Percentiles rank a stretch among this genome's conserved stretches.
These are phyloP conservation scores for Sparidentex hasta DNA, from an alignment of 2,797 vertebrate genomes.

Conservation along the genomic window DNA sequence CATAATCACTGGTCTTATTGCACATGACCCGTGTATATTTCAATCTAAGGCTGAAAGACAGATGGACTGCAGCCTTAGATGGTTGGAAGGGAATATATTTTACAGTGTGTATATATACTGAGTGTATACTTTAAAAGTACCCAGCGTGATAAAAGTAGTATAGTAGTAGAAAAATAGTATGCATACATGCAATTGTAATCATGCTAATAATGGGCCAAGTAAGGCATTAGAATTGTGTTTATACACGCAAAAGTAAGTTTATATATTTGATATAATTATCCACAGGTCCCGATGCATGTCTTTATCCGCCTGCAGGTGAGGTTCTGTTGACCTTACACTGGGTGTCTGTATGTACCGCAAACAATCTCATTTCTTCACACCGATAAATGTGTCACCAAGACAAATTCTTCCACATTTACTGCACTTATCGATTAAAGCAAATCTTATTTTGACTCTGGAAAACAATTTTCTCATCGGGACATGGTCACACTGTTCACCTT, in stretches of 20 bases:
- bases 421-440: constrained; percentile 39
- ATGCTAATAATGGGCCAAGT: constrained; percentile 3
- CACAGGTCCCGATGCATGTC: not conserved
- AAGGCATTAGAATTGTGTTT: not conserved
- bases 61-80: constrained; percentile 12
- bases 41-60: constrained; percentile 18
- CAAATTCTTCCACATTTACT: constrained; percentile 29
- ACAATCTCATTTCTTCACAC: constrained; percentile 19
- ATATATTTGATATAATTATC: not conserved
- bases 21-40: constrained; percentile 39
- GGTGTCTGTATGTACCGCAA: not conserved
- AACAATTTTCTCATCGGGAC: constrained; percentile 57
- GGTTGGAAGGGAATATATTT: constrained; percentile 4
- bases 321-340: constrained; percentile 22
- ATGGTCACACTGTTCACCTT: constrained; percentile 73
- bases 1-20: constrained; percentile 36
- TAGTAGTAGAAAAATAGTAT: not conserved
- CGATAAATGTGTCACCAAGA: constrained; percentile 22
- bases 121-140: not conserved
- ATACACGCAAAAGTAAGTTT: not conserved
- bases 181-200: constrained; percentile 4
- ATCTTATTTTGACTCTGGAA: constrained; percentile 44
- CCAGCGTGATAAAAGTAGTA: constrained; percentile 4
- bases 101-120: constrained; percentile 21
- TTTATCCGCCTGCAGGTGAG: not conserved